Percentiles rank a stretch among this genome's conserved stretches.
Evolutionary conservation across 2,797 vertebrate genomes (phyloP).

Genomic region (Jordanella pulchra): DNA sequence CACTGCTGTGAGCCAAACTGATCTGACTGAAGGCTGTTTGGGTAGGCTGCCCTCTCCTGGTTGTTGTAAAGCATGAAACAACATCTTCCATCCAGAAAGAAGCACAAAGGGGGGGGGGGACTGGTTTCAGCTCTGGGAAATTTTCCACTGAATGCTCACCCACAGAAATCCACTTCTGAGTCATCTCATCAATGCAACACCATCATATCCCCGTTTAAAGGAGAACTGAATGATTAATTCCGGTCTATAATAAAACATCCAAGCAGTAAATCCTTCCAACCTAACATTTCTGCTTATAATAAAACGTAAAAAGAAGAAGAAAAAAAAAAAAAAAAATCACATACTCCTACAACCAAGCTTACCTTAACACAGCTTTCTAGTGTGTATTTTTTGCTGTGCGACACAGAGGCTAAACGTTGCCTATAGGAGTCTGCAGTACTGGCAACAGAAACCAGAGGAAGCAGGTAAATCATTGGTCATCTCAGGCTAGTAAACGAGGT

Average conservation of each 20-base stretch:
- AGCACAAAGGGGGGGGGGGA: no score
- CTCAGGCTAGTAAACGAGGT: constrained; percentile 72
- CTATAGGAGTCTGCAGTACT: constrained; percentile 34
- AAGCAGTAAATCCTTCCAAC: neutral
- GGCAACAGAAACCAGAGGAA: constrained; percentile 50
- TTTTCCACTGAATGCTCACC: constrained; percentile 26
- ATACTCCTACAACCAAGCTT: neutral
- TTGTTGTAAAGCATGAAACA: constrained; percentile 51
- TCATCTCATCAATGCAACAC: constrained; percentile 24
- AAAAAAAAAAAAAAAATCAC: neutral
- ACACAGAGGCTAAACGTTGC: constrained; percentile 11
- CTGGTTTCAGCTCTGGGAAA: neutral
- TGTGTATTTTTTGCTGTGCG: neutral
- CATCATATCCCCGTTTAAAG: constrained; percentile 18
- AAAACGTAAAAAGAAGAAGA: neutral
- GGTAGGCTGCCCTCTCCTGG: constrained; percentile 83
- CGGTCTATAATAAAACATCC: constrained; percentile 4
- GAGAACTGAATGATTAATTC: neutral
- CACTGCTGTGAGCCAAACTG: neutral
- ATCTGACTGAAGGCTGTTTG: constrained; percentile 67
- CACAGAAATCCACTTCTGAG: constrained; percentile 29
- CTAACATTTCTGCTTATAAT: neutral
- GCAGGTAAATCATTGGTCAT: constrained; percentile 75
- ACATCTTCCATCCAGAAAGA: constrained; percentile 24
- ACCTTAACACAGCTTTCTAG: neutral